These are phyloP conservation scores for Drosophila aldrichi DNA, from an alignment of 2,888 invertebrate species.

Conservation along the genomic window DNA sequence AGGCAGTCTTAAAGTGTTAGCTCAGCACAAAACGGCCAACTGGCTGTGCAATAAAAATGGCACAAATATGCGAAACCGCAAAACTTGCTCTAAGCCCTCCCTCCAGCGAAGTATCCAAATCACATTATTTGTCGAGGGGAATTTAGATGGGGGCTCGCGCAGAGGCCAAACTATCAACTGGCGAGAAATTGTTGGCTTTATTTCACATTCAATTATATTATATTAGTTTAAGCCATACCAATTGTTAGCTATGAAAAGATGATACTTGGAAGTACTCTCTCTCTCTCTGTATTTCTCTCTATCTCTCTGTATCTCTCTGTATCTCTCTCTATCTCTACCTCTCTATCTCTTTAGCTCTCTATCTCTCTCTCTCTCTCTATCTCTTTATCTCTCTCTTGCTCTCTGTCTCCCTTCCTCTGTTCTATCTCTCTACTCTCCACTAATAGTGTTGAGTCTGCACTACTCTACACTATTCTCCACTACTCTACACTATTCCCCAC, in stretches of 20 bases:
- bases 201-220: neutral
- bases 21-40: slow-evolving; percentile 56
- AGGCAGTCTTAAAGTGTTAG: slow-evolving; percentile 67
- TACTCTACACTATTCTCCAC: too few species aligned
- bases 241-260: neutral
- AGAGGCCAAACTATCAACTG: neutral
- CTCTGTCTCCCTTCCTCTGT: too few species aligned
- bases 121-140: slow-evolving; percentile 23
- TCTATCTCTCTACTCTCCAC: too few species aligned
- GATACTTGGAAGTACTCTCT: neutral
- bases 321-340: too few species aligned
- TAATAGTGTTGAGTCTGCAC: too few species aligned
- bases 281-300: too few species aligned
- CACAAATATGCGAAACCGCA: slow-evolving; percentile 41
- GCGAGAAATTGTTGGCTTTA: neutral
- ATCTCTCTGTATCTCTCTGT: too few species aligned
- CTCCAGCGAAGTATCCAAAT: slow-evolving; percentile 32
- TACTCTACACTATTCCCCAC: too few species aligned
- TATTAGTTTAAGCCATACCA: neutral
- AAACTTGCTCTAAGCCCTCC: slow-evolving; percentile 11
- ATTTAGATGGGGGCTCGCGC: neutral
- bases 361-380: too few species aligned
- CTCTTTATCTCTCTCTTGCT: too few species aligned
- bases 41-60: slow-evolving; percentile 43
- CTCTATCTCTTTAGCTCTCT: too few species aligned